Conservation (phyloP, 2,113 vertebrate species). For the Athene noctua region DNA sequence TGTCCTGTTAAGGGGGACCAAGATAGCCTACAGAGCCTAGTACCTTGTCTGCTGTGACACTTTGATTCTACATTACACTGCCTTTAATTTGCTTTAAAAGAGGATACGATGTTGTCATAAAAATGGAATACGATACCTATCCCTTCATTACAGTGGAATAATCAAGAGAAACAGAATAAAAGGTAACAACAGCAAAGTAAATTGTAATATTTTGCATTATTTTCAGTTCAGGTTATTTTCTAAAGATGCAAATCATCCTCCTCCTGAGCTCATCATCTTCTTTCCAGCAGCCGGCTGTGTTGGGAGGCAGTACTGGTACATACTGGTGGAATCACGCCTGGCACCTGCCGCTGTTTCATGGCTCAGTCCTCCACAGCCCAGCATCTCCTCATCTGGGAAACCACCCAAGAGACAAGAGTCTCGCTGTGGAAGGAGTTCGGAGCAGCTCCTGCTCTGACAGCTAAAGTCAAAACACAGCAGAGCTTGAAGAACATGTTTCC, state of each 20-base stretch:
- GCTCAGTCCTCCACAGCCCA: background rate
- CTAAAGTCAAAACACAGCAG: background rate
- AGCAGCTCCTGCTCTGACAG: background rate
- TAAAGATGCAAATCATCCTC: background rate
- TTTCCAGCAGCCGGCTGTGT: background rate
- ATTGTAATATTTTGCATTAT: background rate
- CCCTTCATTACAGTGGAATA: background rate
- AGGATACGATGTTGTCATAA: accelerated
- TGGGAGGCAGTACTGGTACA: background rate
- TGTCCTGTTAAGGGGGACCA: background rate
- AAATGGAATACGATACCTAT: background rate
- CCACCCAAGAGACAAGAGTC: background rate
- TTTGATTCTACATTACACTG: background rate
- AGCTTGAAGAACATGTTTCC: background rate
- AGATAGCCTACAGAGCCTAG: background rate
- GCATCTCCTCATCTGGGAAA: background rate
- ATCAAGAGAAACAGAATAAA: background rate
- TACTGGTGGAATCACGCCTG: background rate
- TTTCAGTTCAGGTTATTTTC: background rate
- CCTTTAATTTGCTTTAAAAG: background rate
- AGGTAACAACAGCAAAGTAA: background rate
- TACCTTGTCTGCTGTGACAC: background rate
- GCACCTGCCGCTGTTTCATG: background rate
- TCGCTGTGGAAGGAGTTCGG: background rate
- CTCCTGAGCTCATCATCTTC: background rate